Evolutionary conservation across 1,140 invertebrate genomes (phyloP), one percentile per base, ranked within the genome.

Genomic region (Procambarus clarkii): DNA sequence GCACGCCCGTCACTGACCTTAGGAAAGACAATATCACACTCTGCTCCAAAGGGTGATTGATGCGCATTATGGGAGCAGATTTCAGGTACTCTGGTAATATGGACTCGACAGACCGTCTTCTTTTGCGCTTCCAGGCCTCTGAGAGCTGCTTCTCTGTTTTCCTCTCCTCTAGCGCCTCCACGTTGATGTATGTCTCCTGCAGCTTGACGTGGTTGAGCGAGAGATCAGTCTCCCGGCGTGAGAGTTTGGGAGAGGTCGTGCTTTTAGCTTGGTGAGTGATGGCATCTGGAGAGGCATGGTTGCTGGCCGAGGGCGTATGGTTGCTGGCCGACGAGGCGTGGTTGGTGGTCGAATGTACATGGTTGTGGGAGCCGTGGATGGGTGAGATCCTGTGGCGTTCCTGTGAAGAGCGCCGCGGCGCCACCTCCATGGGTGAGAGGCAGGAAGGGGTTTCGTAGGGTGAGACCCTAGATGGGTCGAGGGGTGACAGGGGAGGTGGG

Each of bases 41-140:
- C 84, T 95, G 94, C 86, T 95, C 95, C 48, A 95, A 93, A 0
- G 95, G 94, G 93, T 95, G 95, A 24, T 93, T 92, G 44, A 95
- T 93, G 11, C 94, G 93, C 50, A 93, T 92, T 58, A 94, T 92
- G 2, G 94, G 94, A 21, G 94, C 94, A n/a, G 90, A 93, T 93
- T 80, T 86, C 48, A 93, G 78, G 69, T 93, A 91, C 76, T 91
- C 91, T 9, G 84, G 76, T 21, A 54, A 18, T 5, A 60, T 80
- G 5, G 87, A 69, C 8, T 54, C 50, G 8, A 54, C 1, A 54
- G 50, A 54, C 54, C 91, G 81, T 86, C 89, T 92, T 34, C 86
- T 82, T 48, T 91, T 93, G 21, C 84, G 76, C 80, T 87, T 91
- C 92, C 88, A 90, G 4, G 91, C 91, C 50, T 81, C 64, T 8